Conservation (phyloP, 2,797 vertebrate species). For the Rhinoraja longicauda region DNA sequence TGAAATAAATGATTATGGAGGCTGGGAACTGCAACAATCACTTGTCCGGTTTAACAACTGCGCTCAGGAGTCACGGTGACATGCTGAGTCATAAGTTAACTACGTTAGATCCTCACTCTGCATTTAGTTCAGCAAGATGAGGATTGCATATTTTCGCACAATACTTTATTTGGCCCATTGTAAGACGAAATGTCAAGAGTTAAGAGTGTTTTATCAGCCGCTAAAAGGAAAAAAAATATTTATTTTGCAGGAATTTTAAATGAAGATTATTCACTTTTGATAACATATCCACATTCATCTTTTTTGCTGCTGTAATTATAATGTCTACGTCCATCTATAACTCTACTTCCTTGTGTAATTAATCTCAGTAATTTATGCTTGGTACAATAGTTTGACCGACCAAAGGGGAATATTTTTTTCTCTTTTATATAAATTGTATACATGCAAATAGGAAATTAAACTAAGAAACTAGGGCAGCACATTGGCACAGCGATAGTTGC, state of each 20-base stretch:
- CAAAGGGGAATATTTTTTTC: neutral
- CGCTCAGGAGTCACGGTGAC: neutral
- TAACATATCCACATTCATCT: neutral
- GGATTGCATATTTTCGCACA: neutral
- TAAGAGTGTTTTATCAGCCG: no score
- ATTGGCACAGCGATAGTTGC: no score
- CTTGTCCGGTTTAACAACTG: conserved; percentile 23
- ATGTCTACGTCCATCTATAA: no score
- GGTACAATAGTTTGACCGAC: neutral
- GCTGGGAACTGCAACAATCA: conserved; percentile 7
- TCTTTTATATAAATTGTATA: neutral
- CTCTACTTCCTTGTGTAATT: neutral
- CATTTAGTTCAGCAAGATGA: neutral
- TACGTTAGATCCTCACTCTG: neutral
- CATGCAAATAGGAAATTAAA: neutral
- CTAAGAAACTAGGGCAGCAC: neutral
- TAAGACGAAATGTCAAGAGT: neutral
- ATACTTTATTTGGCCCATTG: neutral
- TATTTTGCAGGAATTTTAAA: neutral
- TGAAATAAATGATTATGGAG: conserved; percentile 26
- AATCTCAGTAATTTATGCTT: neutral
- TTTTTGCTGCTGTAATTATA: neutral
- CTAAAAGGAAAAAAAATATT: neutral
- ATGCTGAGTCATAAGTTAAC: neutral
- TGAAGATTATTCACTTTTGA: neutral